phyloP scores from a whole-genome alignment of 2,888 invertebrate species.

The Isoperla grammatica region DNA sequence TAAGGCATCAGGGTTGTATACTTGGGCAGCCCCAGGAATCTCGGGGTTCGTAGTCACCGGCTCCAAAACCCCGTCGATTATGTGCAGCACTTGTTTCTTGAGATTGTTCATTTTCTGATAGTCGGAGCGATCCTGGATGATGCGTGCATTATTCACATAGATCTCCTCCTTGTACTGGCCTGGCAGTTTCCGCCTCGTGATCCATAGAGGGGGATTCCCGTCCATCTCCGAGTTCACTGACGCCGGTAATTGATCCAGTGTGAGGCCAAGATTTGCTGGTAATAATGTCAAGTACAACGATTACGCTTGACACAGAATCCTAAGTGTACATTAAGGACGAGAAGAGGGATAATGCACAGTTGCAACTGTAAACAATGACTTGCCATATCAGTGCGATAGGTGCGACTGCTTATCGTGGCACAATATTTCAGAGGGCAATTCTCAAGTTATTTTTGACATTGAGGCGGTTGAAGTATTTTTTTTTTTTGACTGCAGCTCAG shows the following conservation, averaged over 20 bases:
- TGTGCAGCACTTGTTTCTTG: slow-evolving; percentile 72
- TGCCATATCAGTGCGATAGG: too few species aligned
- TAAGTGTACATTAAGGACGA: too few species aligned
- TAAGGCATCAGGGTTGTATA: slow-evolving; percentile 76
- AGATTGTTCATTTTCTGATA: slow-evolving; percentile 46
- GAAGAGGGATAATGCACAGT: too few species aligned
- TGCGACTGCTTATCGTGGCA: too few species aligned
- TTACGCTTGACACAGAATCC: too few species aligned
- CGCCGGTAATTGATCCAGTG: slow-evolving; percentile 57
- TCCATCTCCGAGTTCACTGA: slow-evolving; percentile 71
- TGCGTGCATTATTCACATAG: slow-evolving; percentile 81
- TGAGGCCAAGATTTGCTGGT: slow-evolving; percentile 71
- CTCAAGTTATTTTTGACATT: too few species aligned
- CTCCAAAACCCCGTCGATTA: slow-evolving; percentile 80
- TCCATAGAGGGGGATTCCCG: slow-evolving; percentile 81
- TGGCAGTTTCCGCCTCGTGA: slow-evolving; percentile 58
- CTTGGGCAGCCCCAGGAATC: slow-evolving; percentile 52
- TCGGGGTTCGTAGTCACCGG: slow-evolving; percentile 52
- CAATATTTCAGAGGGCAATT: too few species aligned
- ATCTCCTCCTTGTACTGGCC: slow-evolving; percentile 61
- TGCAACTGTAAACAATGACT: too few species aligned
- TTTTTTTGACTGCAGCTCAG: too few species aligned
- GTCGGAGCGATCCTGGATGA: slow-evolving; percentile 62
- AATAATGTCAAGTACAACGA: slow-evolving; percentile 33
- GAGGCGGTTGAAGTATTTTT: too few species aligned